phyloP scores from a whole-genome alignment of 1,140 invertebrate genomes.

The Alviniconcha marisindica region DNA sequence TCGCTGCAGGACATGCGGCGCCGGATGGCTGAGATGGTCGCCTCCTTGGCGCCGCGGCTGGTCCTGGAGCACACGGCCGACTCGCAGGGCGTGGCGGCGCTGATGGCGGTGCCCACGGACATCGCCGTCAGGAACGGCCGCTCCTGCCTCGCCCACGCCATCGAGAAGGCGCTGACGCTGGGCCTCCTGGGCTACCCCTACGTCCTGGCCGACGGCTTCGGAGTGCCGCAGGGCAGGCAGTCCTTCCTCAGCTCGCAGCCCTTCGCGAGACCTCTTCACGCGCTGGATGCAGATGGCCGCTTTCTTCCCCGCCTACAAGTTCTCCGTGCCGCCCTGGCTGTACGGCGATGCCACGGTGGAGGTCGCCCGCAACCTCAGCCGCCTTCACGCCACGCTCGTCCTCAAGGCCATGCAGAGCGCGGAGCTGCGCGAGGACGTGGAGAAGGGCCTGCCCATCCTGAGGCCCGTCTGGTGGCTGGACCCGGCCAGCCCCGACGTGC shows the following conservation, averaged over 20 bases:
- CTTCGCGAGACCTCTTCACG: constrained; percentile 89
- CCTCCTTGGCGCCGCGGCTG: constrained; percentile 43
- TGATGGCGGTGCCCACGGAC: constrained; percentile 52
- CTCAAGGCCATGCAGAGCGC: constrained; percentile 80
- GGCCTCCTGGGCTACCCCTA: constrained; percentile 90
- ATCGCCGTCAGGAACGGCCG: constrained; percentile 19
- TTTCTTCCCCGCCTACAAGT: constrained; percentile 92
- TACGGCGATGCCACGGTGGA: constrained; percentile 83
- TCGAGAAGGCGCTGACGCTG: constrained; percentile 88
- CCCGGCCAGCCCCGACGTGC: constrained; percentile 83
- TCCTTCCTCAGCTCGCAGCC: constrained; percentile 74
- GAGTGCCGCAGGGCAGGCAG: neutral
- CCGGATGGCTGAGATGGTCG: constrained; percentile 54
- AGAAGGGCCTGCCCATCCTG: constrained; percentile 81
- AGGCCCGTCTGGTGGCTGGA: constrained; percentile 95
- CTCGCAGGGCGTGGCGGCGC: constrained; percentile 53
- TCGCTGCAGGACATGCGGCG: constrained; percentile 53
- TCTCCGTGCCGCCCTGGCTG: constrained; percentile 91
- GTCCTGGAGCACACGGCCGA: constrained; percentile 60
- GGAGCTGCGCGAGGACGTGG: constrained; percentile 79
- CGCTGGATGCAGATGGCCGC: constrained; percentile 92
- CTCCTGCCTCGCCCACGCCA: constrained; percentile 75
- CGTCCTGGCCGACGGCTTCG: constrained; percentile 83
- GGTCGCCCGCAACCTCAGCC: constrained; percentile 82
- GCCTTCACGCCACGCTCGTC: constrained; percentile 82